Conservation (phyloP, 2,797 vertebrate species). For the Coendou prehensilis region DNA sequence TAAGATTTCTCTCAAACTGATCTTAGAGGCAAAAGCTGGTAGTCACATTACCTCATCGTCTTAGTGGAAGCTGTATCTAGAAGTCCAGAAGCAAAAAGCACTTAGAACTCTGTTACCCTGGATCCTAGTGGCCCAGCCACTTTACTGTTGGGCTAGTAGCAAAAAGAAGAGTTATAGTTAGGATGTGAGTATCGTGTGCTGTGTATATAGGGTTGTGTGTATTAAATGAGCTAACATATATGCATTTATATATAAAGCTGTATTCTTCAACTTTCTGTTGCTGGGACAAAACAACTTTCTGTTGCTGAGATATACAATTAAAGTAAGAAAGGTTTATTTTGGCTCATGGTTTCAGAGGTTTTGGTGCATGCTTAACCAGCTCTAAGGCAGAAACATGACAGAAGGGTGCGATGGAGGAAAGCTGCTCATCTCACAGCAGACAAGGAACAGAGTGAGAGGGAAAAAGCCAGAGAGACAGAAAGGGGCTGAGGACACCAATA, state of each 20-base stretch:
- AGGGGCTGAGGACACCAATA: neutral
- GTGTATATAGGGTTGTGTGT: neutral
- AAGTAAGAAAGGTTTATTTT: neutral
- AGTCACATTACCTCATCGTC: neutral
- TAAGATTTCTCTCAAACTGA: neutral
- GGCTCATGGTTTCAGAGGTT: neutral
- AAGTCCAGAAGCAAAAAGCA: neutral
- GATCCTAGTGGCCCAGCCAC: neutral
- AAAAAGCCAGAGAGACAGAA: neutral
- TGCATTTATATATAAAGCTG: neutral
- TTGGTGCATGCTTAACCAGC: neutral
- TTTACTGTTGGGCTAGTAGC: neutral
- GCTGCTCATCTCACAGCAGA: neutral
- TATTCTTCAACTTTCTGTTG: neutral
- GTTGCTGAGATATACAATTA: neutral
- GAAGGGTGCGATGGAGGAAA: neutral
- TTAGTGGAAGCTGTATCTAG: neutral
- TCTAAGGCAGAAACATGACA: neutral
- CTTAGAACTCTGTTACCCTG: neutral
- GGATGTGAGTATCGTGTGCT: neutral
- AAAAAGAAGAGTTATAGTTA: neutral
- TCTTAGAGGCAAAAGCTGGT: neutral
- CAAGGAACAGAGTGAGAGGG: neutral
- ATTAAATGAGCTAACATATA: neutral
- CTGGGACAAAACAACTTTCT: neutral